phyloP scores from a whole-genome alignment of 2,113 vertebrate species.

The Ramphastos sulfuratus region DNA sequence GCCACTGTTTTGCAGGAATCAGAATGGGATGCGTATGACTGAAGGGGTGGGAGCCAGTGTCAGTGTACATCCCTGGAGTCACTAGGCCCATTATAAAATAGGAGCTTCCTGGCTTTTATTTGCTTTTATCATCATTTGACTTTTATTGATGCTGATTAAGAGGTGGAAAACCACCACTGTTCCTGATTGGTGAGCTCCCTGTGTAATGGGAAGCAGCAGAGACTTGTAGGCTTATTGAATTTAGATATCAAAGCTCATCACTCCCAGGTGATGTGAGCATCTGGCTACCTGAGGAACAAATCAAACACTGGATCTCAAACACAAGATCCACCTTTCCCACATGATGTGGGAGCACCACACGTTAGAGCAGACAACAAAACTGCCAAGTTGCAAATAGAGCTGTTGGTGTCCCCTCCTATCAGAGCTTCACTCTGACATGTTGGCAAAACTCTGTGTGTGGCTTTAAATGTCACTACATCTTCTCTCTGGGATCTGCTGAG shows the following conservation, averaged over 20 bases:
- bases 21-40: neutral
- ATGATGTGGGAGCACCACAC: neutral
- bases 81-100: neutral
- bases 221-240: neutral
- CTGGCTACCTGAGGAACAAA: neutral
- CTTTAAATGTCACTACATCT: neutral
- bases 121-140: neutral
- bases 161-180: neutral
- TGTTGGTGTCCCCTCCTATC: neutral
- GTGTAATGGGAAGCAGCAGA: neutral
- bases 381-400: neutral
- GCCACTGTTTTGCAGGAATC: neutral
- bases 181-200: neutral
- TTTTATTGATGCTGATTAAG: neutral
- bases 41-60: neutral
- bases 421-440: neutral
- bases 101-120: neutral
- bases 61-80: neutral
- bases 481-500: neutral
- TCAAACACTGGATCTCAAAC: neutral
- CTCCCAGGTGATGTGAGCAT: neutral
- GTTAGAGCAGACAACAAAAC: neutral
- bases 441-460: neutral
- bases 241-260: neutral
- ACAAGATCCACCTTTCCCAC: neutral